Evolutionary conservation across 2,888 invertebrate species (phyloP).

Genomic region (Branchipolynoe longqiensis): DNA sequence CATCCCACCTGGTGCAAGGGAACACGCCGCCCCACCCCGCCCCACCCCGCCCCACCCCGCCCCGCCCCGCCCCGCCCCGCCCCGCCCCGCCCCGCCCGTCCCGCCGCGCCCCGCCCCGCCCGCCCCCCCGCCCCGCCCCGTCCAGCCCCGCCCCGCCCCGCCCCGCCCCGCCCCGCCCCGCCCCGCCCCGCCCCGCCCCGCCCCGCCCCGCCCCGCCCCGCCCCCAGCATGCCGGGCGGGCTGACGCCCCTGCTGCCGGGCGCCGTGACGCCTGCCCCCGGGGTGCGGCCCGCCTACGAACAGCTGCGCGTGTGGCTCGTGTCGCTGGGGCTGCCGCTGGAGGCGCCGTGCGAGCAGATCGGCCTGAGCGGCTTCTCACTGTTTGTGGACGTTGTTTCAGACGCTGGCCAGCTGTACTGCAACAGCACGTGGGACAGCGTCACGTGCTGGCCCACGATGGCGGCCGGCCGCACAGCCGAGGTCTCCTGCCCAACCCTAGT

Average conservation of each 20-base stretch:
- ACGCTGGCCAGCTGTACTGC: conserved; percentile 82
- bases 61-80: no score
- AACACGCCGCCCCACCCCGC: no score
- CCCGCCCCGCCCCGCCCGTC: background rate
- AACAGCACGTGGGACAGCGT: conserved; percentile 88
- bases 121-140: background rate
- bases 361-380: background rate
- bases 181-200: background rate
- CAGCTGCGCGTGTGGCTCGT: conserved; percentile 11
- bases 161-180: background rate
- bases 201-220: background rate
- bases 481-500: conserved; percentile 91
- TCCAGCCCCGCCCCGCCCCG: background rate
- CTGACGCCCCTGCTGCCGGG: background rate
- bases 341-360: background rate
- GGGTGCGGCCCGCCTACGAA: background rate
- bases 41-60: no score
- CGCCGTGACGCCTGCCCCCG: background rate
- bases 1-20: no score
- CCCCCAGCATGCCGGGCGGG: background rate
- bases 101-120: background rate
- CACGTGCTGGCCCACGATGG: conserved; percentile 92
- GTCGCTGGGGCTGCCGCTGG: background rate
- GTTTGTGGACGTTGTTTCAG: conserved; percentile 30
- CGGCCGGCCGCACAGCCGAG: conserved; percentile 86